These are phyloP conservation scores for Colletes latitarsis DNA, from an alignment of 1,140 invertebrate species.

Conservation along the genomic window DNA sequence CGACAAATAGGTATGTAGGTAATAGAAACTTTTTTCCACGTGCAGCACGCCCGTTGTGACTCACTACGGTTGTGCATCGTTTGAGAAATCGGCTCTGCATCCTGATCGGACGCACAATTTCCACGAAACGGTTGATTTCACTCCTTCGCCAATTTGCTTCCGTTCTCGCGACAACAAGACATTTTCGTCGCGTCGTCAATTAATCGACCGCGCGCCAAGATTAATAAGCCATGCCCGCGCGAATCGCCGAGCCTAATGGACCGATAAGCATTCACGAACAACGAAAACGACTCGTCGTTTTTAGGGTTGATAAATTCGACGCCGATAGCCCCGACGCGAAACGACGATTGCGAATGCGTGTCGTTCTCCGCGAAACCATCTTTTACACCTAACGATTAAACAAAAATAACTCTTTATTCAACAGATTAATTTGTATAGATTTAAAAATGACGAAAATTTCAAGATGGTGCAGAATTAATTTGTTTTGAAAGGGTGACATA, in stretches of 20 bases:
- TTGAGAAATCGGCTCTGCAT: constrained; percentile 35
- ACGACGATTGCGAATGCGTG: neutral
- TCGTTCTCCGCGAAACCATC: neutral
- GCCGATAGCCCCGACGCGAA: neutral
- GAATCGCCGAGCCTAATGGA: constrained; percentile 5
- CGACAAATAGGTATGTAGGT: constrained; percentile 47
- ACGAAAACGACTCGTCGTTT: neutral
- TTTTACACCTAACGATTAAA: too few species aligned
- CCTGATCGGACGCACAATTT: constrained; percentile 37
- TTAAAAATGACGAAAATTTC: too few species aligned
- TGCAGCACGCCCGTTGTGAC: constrained; percentile 32
- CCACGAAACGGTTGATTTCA: constrained; percentile 37
- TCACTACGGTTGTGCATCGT: constrained; percentile 29
- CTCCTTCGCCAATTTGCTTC: neutral
- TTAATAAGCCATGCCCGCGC: neutral
- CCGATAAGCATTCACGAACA: neutral
- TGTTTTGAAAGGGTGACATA: too few species aligned
- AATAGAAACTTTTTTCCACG: constrained; percentile 45
- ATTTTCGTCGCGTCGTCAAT: neutral
- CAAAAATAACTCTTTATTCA: too few species aligned
- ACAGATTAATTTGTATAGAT: too few species aligned
- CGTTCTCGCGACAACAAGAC: neutral
- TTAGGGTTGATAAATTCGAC: constrained; percentile 11
- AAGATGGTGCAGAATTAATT: too few species aligned
- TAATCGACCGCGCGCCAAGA: neutral